These are phyloP conservation scores for Rhea americana DNA, from an alignment of 2,113 vertebrate species.

Conservation along the genomic window DNA sequence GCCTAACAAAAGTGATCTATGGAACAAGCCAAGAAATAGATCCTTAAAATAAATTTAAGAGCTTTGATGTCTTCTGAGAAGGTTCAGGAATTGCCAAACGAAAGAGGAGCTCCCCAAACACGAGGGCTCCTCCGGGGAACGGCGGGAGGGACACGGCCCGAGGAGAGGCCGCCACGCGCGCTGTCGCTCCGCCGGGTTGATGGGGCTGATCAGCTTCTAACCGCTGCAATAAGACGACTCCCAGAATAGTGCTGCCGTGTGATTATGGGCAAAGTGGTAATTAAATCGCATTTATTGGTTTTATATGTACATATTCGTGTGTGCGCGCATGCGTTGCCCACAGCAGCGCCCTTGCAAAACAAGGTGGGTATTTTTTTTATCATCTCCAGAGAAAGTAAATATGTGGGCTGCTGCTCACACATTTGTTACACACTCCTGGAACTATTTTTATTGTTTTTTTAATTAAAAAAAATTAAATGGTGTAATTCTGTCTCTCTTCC, in stretches of 20 bases:
- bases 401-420: too few relatives aligned
- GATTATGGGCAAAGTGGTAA: slow-evolving; percentile 63
- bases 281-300: slow-evolving; percentile 43
- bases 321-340: not conserved
- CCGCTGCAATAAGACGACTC: slow-evolving; percentile 51
- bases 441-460: too few relatives aligned
- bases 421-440: too few relatives aligned
- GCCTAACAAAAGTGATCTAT: not conserved
- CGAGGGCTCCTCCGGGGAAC: too few relatives aligned
- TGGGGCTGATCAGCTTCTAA: slow-evolving; percentile 66
- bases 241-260: slow-evolving; percentile 60
- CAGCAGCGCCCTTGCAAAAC: too few relatives aligned
- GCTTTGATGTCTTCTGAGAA: not conserved
- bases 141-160: not conserved
- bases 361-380: too few relatives aligned
- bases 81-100: too few relatives aligned
- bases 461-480: too few relatives aligned
- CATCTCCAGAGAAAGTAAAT: too few relatives aligned
- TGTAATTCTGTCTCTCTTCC: too few relatives aligned
- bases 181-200: slow-evolving; percentile 48
- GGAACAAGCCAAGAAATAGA: not conserved
- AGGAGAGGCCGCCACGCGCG: not conserved
- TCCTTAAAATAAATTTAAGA: not conserved
- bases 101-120: too few relatives aligned
- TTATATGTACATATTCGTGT: not conserved